Evolutionary conservation across 2,797 vertebrate species (phyloP).

Genomic region (Danio jaintianensis): DNA sequence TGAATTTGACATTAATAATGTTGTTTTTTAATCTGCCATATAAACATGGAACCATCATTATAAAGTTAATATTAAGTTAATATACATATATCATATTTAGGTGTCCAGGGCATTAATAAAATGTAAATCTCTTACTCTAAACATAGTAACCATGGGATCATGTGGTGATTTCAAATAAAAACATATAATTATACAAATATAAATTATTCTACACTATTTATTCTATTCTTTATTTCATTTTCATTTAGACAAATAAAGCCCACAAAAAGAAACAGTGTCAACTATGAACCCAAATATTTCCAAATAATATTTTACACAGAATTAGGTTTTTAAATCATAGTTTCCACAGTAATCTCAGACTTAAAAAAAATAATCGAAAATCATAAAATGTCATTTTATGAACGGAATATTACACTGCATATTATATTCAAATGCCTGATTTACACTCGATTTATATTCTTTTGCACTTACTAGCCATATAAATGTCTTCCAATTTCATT

Average conservation of each 20-base stretch:
- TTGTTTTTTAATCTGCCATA: too few species aligned
- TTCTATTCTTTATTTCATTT: not conserved
- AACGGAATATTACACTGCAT: too few species aligned
- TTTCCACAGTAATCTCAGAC: too few species aligned
- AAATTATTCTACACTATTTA: not conserved
- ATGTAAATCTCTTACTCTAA: too few species aligned
- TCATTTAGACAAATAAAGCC: not conserved
- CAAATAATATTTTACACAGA: not conserved
- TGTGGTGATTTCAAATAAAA: not conserved
- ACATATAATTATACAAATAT: not conserved
- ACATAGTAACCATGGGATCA: not conserved
- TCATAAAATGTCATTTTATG: too few species aligned
- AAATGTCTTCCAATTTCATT: not conserved
- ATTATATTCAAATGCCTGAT: not conserved
- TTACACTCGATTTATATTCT: slow-evolving; percentile 1
- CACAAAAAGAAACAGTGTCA: not conserved
- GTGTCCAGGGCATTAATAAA: too few species aligned
- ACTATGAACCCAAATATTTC: too few species aligned
- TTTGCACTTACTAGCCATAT: slow-evolving; percentile 18
- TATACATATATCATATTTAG: too few species aligned
- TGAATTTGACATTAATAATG: too few species aligned
- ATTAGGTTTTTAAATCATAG: not conserved
- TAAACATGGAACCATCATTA: too few species aligned
- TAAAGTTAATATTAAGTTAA: too few species aligned
- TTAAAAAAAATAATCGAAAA: too few species aligned